Conservation (phyloP, 2,797 vertebrate species). For the Dicrostonyx torquatus region DNA sequence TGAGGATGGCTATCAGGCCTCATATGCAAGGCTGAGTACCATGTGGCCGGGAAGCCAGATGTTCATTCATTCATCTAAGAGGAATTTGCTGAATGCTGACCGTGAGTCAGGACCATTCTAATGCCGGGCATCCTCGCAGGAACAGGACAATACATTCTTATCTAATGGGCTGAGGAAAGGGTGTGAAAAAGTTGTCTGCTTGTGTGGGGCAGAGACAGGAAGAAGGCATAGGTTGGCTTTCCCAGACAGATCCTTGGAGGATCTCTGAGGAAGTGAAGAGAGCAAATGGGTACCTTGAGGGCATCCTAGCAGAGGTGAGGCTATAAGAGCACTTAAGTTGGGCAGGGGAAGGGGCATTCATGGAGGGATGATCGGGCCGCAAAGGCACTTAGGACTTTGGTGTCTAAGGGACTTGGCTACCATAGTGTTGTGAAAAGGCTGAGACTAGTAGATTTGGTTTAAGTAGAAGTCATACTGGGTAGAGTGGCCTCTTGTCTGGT, state of each 20-base stretch:
- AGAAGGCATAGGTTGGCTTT: background rate
- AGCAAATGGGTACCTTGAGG: background rate
- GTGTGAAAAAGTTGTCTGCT: background rate
- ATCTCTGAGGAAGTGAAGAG: background rate
- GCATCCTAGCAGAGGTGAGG: background rate
- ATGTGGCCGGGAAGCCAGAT: background rate
- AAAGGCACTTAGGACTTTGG: background rate
- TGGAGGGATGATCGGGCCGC: rapidly evolving
- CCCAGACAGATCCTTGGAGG: background rate
- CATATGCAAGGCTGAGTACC: background rate
- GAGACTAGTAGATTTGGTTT: background rate
- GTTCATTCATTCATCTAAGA: background rate
- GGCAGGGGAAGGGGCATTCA: background rate
- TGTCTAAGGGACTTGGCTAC: background rate
- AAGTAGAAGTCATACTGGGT: background rate
- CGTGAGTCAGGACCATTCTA: background rate
- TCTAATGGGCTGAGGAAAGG: background rate
- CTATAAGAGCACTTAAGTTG: too few relatives aligned
- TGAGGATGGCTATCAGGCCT: background rate
- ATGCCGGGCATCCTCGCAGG: background rate
- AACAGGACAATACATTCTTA: background rate
- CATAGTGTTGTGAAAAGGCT: background rate
- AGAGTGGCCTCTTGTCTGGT: background rate
- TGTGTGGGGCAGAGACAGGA: background rate
- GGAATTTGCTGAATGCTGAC: background rate